phyloP scores from a whole-genome alignment of 2,113 vertebrate species.

The Fukomys damarensis region DNA sequence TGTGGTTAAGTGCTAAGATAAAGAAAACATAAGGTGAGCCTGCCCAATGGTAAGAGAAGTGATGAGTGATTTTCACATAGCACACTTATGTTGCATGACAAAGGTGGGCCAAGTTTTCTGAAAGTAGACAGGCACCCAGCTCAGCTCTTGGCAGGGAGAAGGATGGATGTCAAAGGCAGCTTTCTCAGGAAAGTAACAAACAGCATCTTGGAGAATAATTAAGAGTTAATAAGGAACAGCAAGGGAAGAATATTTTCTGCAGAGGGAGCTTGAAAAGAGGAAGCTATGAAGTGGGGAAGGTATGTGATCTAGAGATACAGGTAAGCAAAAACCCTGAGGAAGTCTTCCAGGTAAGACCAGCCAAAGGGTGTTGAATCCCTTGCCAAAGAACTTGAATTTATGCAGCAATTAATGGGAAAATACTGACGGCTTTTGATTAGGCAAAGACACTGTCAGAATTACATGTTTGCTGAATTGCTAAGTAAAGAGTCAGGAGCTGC shows the following conservation, averaged over 20 bases:
- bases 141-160: background rate
- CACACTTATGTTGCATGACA: background rate
- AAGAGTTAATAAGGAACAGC: slow-evolving; percentile 2
- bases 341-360: slow-evolving; percentile 37
- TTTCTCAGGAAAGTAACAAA: background rate
- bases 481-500: background rate
- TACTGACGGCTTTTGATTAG: slow-evolving; percentile 22
- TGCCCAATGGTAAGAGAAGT: background rate
- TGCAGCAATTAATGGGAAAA: background rate
- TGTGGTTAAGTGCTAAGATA: background rate
- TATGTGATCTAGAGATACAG: background rate
- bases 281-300: background rate
- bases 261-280: background rate
- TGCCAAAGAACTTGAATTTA: slow-evolving; percentile 47
- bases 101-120: background rate
- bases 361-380: background rate
- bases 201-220: background rate
- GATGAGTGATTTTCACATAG: background rate
- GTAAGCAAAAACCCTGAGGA: background rate
- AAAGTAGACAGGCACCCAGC: background rate
- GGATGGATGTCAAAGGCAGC: background rate
- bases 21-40: background rate
- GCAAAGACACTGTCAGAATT: background rate
- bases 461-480: background rate
- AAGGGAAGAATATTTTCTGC: background rate